Evolutionary conservation across 35 echinoderm and acorn worm species (phyloP).

Genomic region (Strongylocentrotus purpuratus): DNA sequence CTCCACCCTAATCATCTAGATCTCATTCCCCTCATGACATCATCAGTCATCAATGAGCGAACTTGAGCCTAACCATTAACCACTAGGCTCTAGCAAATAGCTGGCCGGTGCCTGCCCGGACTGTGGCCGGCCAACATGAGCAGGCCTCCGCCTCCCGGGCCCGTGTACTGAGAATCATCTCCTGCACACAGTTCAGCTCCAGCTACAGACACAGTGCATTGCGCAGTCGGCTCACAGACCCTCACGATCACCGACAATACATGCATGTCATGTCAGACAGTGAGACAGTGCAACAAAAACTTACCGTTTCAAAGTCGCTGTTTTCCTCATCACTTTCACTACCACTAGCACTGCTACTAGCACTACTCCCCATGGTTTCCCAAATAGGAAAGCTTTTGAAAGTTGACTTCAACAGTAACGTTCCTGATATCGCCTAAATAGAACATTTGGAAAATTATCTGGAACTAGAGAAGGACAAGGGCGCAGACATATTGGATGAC

Average conservation of each 20-base stretch:
- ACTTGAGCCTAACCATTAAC: too few relatives aligned
- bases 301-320: constrained; percentile 41
- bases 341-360: constrained; percentile 40
- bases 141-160: too few relatives aligned
- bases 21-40: too few relatives aligned
- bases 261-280: neutral
- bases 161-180: too few relatives aligned
- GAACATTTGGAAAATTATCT: neutral
- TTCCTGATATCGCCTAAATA: neutral
- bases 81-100: too few relatives aligned
- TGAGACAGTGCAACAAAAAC: neutral
- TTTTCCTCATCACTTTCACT: constrained; percentile 49
- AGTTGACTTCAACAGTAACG: neutral
- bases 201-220: too few relatives aligned
- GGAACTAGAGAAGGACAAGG: neutral
- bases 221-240: neutral
- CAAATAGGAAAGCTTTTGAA: neutral
- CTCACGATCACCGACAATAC: neutral
- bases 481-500: constrained; percentile 45
- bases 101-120: too few relatives aligned
- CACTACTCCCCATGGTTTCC: constrained; percentile 36
- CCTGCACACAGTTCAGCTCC: too few relatives aligned
- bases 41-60: too few relatives aligned
- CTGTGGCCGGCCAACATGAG: too few relatives aligned
- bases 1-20: too few relatives aligned